phyloP scores from a whole-genome alignment of 2,888 invertebrate species.

The Cosmopolites sordidus region DNA sequence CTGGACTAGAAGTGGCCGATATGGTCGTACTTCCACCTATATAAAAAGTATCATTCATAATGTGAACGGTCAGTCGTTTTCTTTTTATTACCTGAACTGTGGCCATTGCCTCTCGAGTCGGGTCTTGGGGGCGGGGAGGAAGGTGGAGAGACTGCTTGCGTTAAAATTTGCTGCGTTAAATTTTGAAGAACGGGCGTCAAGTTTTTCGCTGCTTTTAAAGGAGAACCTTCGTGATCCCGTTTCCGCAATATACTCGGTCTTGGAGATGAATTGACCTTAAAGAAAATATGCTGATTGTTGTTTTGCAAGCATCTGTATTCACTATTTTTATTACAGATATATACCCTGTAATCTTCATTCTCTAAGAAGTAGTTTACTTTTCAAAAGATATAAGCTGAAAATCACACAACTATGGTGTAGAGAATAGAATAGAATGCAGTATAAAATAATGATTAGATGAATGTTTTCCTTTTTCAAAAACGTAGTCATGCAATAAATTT shows the following conservation, averaged over 20 bases:
- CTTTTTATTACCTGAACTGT: constrained; percentile 42
- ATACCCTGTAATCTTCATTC: too few relatives aligned
- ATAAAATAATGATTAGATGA: too few relatives aligned
- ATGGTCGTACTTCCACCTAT: constrained; percentile 76
- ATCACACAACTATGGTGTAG: too few relatives aligned
- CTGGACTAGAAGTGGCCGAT: constrained; percentile 81
- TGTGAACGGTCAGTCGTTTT: not conserved
- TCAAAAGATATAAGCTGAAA: too few relatives aligned
- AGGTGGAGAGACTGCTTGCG: constrained; percentile 42
- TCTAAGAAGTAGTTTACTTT: too few relatives aligned
- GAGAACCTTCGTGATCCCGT: constrained; percentile 74
- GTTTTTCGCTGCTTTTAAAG: constrained; percentile 63
- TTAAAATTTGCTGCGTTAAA: constrained; percentile 30
- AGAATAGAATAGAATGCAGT: too few relatives aligned
- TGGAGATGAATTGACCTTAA: constrained; percentile 51
- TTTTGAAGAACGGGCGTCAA: constrained; percentile 49
- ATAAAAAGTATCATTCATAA: not conserved
- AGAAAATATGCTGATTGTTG: too few relatives aligned
- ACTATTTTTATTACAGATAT: too few relatives aligned
- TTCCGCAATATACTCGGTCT: constrained; percentile 84
- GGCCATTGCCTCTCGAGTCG: constrained; percentile 47
- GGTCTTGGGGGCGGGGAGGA: constrained; percentile 39
- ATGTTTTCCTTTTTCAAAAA: too few relatives aligned
- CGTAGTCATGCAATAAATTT: too few relatives aligned
- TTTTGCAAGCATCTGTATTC: too few relatives aligned